Base-by-base conservation (phyloP, 1,140 invertebrate species). In the Nephila pilipes region DNA sequence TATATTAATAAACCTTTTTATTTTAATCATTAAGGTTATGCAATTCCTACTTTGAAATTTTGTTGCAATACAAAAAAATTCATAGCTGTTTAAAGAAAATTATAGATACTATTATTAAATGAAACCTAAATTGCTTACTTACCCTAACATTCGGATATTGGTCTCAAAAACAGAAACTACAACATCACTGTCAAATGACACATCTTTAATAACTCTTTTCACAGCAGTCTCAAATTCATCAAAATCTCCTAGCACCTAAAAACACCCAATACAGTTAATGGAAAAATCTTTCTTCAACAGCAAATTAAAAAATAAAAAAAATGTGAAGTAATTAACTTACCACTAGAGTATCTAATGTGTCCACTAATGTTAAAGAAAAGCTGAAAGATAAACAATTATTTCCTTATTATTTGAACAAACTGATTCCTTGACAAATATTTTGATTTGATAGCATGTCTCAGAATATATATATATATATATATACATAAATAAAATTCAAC, bases 161-260 rank as follows among this genome's bases (percentile, higher is more conserved):
- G 99, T 99, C 96, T 99, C 99, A 96, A 99, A 99, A 12, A 99
- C 98, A 1, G 99, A 99, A 22, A 99, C 99, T 93, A 99, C 97
- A 91, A 99, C 97, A 96, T 99, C 98, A 94, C 97, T 97, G 95
- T 99, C 98, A 96, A 99, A 99, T 93, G 96, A 97, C 20, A 99
- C 97, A 96, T 98, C 97, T 94, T 96, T 96, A 89, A 99, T 97
- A 29, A 99, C 97, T 93, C 98, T 96, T 95, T 97, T 97, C 1
- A 99, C 97, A 69, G 98, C 98, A 95, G 97, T 96, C 95, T 99
- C 99, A 96, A 99, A 99, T 96, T 99, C 98, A 92, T 98, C 97
- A 94, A 99, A 97, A 96, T 99, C 98, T 14, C 98, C 98, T 90
- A 99, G 95, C 55, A 99, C 96, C 96, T 97, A 87, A 92, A 69